These are phyloP conservation scores for Pygocentrus nattereri DNA, from an alignment of 2,797 vertebrate genomes.

Conservation along the genomic window DNA sequence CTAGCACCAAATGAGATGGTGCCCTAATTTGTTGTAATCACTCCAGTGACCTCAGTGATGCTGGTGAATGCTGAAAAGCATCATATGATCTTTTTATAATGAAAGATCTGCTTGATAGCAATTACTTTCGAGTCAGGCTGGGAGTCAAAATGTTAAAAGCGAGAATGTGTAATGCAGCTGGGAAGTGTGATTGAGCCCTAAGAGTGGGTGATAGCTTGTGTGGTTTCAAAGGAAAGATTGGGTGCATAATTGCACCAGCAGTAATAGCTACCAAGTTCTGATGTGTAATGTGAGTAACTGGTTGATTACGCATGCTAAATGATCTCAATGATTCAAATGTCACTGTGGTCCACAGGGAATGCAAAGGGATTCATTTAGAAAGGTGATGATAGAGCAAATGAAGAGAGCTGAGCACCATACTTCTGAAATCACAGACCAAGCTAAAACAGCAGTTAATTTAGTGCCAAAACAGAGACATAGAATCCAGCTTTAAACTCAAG, in stretches of 20 bases:
- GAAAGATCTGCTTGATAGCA: neutral
- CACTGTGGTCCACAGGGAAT: neutral
- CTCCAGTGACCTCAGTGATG: neutral
- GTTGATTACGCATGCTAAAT: conserved; percentile 3
- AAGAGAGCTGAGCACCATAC: too few species aligned
- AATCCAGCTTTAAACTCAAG: neutral
- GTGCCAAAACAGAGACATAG: neutral
- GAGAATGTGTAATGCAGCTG: neutral
- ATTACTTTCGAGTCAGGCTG: neutral
- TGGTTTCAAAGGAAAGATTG: conserved; percentile 1
- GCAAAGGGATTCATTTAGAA: neutral
- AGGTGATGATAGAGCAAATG: neutral
- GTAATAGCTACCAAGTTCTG: neutral
- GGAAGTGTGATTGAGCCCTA: neutral
- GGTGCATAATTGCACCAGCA: neutral
- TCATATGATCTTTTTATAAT: neutral
- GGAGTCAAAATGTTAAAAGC: neutral
- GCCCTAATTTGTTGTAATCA: neutral
- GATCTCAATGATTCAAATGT: conserved; percentile 7
- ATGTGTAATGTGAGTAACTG: neutral
- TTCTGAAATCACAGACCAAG: neutral
- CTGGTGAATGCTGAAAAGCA: neutral
- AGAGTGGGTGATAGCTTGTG: neutral
- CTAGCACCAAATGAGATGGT: neutral
- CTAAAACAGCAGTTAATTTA: neutral